Conservation (phyloP, 2,113 vertebrate species). For the Eudyptes chrysolophus region DNA sequence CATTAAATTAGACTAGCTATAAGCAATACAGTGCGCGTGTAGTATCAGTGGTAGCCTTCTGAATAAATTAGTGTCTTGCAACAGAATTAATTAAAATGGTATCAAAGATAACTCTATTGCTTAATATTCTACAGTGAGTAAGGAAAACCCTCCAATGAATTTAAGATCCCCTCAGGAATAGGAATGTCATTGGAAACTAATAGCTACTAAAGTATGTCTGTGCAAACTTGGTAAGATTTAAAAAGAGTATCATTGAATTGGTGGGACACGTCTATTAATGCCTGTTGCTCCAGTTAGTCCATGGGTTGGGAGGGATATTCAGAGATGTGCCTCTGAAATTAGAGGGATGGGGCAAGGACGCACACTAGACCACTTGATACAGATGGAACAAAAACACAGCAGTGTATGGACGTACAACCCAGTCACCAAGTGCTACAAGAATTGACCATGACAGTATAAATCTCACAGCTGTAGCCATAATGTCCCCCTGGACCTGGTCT, state of each 20-base stretch:
- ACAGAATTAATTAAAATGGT: slow-evolving; percentile 58
- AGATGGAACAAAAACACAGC: background rate
- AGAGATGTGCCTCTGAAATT: background rate
- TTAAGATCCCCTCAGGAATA: slow-evolving; percentile 36
- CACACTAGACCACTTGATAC: rapidly evolving
- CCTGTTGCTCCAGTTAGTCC: background rate
- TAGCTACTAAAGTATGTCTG: slow-evolving; percentile 4
- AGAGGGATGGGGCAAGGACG: background rate
- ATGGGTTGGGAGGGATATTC: background rate
- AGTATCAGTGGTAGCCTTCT: background rate
- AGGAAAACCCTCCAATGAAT: slow-evolving; percentile 31
- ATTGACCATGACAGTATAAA: background rate
- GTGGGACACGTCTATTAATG: background rate
- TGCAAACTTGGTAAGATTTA: slow-evolving; percentile 12
- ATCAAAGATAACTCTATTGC: slow-evolving; percentile 41
- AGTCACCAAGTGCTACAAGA: background rate
- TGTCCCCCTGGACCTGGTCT: background rate
- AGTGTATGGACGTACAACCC: background rate
- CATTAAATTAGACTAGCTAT: background rate
- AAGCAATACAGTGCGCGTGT: background rate
- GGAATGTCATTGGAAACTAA: slow-evolving; percentile 25
- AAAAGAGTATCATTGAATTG: background rate
- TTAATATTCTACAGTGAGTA: slow-evolving; percentile 36
- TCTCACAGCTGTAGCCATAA: background rate
- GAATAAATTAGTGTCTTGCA: slow-evolving; percentile 38